Conservation (phyloP, 2,797 vertebrate species). For the Onychomys leucogaster region DNA sequence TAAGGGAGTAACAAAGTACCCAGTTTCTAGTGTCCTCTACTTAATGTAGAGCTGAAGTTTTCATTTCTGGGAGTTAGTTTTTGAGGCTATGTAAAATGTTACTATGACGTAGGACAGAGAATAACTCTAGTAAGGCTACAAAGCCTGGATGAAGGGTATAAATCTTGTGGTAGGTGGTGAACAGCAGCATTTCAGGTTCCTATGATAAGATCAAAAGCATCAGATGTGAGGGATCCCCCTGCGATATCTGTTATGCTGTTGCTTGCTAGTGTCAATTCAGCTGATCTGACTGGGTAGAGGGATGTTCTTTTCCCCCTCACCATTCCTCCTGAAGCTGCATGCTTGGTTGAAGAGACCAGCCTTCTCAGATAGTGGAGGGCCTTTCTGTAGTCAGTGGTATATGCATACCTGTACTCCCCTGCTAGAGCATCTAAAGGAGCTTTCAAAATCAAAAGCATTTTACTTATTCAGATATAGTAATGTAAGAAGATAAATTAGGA, state of each 20-base stretch:
- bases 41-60: background rate
- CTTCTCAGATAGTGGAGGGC: background rate
- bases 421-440: background rate
- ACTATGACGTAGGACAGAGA: background rate
- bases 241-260: background rate
- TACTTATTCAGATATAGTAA: background rate
- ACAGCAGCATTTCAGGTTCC: background rate
- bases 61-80: background rate
- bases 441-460: background rate
- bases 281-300: background rate
- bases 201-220: slow-evolving; percentile 9
- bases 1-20: background rate
- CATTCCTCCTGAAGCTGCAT: background rate
- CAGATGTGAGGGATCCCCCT: background rate
- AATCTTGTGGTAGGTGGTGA: background rate
- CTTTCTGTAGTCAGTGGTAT: background rate
- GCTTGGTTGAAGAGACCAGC: background rate
- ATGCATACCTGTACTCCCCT: background rate
- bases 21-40: background rate
- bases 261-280: background rate
- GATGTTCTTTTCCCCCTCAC: background rate
- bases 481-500: background rate
- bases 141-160: background rate
- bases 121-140: background rate
- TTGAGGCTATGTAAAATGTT: background rate